Evolutionary conservation across 2,888 invertebrate species (phyloP).

Genomic region (Drosophila prolongata): DNA sequence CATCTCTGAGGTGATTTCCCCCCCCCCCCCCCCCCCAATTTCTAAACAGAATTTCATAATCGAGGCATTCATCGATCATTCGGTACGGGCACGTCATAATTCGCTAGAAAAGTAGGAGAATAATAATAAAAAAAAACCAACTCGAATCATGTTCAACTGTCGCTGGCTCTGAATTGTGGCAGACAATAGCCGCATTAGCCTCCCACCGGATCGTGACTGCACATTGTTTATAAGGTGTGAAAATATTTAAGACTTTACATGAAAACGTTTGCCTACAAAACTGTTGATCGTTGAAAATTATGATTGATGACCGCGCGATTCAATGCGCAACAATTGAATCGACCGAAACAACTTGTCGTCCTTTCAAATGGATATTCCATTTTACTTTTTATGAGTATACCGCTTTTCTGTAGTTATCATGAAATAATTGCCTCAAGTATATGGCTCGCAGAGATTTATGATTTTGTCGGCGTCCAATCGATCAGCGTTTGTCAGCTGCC

Average conservation of each 20-base stretch:
- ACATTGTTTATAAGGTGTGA: slow-evolving; percentile 81
- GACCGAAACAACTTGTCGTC: slow-evolving; percentile 70
- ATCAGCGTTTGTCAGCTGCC: slow-evolving; percentile 72
- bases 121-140: slow-evolving; percentile 22
- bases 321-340: slow-evolving; percentile 61
- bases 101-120: slow-evolving; percentile 74
- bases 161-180: slow-evolving; percentile 58
- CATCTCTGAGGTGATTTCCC: slow-evolving; percentile 51
- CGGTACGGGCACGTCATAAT: slow-evolving; percentile 75
- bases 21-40: too few relatives aligned
- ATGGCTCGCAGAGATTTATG: slow-evolving; percentile 62
- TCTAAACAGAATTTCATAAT: slow-evolving; percentile 45
- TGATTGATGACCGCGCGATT: slow-evolving; percentile 81
- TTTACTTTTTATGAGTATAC: slow-evolving; percentile 12
- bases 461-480: slow-evolving; percentile 61
- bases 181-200: slow-evolving; percentile 73
- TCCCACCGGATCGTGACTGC: slow-evolving; percentile 77
- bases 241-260: slow-evolving; percentile 81
- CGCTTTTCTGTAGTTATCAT: slow-evolving; percentile 50
- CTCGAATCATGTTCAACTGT: slow-evolving; percentile 59
- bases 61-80: slow-evolving; percentile 80
- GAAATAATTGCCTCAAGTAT: slow-evolving; percentile 70
- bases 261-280: slow-evolving; percentile 80
- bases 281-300: slow-evolving; percentile 82
- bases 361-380: slow-evolving; percentile 50